These are phyloP conservation scores for Rhinolophus sinicus DNA, from an alignment of 2,113 vertebrate genomes.

Conservation along the genomic window DNA sequence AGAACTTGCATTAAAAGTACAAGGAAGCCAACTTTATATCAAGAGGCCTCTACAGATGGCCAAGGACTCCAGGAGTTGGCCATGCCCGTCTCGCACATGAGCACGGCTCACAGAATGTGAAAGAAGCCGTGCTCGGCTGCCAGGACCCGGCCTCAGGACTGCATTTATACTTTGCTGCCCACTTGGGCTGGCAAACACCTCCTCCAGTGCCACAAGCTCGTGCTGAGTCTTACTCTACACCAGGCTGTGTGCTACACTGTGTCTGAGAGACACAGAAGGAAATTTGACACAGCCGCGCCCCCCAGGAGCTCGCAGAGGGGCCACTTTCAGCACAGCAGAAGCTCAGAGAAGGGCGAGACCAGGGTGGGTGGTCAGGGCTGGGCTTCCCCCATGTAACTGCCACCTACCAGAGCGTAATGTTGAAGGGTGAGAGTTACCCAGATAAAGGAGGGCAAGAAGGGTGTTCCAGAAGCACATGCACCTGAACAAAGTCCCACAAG, in stretches of 20 bases:
- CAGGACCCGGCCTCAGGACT: neutral
- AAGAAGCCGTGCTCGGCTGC: fast-evolving
- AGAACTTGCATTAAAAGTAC: neutral
- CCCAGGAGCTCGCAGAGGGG: neutral
- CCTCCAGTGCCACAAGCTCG: neutral
- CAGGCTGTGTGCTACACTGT: fast-evolving
- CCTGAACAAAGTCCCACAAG: neutral
- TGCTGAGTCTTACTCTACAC: fast-evolving
- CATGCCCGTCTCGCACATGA: fast-evolving
- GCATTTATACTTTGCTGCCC: neutral
- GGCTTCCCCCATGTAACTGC: neutral
- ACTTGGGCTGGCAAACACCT: neutral
- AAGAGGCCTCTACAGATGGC: neutral
- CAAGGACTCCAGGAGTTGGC: neutral
- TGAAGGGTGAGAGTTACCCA: neutral
- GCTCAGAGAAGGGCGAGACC: neutral
- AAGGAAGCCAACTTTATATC: neutral
- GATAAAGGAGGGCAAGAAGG: neutral
- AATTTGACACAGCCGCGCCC: no score
- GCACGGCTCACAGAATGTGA: neutral
- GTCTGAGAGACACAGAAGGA: neutral
- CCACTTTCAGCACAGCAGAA: neutral
- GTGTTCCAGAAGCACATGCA: neutral
- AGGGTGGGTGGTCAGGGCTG: neutral
- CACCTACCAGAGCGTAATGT: neutral